Evolutionary conservation across 2,113 vertebrate species (phyloP), one percentile per base, ranked within the genome.

Genomic region (Clarias macrocephalus): DNA sequence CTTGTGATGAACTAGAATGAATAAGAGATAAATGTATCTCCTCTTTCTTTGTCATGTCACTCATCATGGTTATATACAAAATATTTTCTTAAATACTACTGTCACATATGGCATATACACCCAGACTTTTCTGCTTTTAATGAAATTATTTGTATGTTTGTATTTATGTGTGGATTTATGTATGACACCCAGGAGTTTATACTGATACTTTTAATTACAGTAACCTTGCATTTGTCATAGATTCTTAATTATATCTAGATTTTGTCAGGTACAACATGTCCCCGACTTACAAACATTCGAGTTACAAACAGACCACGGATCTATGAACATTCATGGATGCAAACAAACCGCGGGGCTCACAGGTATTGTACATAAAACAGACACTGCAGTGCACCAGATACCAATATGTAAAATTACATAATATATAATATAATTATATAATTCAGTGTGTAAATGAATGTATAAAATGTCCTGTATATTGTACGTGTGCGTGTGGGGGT

Each of bases 1-100:
- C 15, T 86, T 82, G 84, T 66, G n/a, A 30, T 92, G 92, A 93
- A 91, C 93, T 90, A 93, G 92, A 92, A 93, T 37, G 33, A 37
- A 37, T 37, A 37, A 37, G 33, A 37, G 33, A 37, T 37, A 93
- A 89, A 84, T 84, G 5, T 79, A 54, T 89, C 70, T 85, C 70
- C 42, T 88, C 72, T 79, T 83, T 52, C 62, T 60, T 23, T 80
- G 63, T 25, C 63, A 68, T 23, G 56, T 56, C 62, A 68, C 10
- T 28, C 52, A 2, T 60, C 30, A 28, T 37, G 57, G 30, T 62
- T 81, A 42, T 15, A 21, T 81, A 62, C 54, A 79, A 52, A 54
- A 12, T 0, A 12, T 25, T 33, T 15, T 82, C 15, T 33, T 80
- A 80, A 80, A 21, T 80, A 75, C 19, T 48, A 48, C 42, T 77